phyloP scores from a whole-genome alignment of 2,797 vertebrate genomes.

The Semaprochilodus insignis region DNA sequence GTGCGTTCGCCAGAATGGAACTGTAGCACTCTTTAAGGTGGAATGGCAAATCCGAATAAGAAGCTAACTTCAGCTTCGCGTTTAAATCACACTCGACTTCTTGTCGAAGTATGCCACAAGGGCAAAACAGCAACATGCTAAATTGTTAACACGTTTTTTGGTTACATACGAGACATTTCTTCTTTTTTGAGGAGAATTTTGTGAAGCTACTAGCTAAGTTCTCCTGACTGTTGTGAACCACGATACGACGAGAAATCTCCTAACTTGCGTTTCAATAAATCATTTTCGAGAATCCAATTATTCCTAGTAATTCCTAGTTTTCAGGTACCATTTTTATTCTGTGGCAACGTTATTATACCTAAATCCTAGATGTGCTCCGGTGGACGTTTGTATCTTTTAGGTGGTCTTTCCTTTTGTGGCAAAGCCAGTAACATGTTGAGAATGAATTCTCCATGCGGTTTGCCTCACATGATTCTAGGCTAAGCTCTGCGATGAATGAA shows the following conservation, averaged over 20 bases:
- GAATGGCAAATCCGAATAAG: not conserved
- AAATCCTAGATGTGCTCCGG: not conserved
- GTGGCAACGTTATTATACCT: not conserved
- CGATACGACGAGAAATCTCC: too few species aligned
- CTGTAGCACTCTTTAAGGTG: not conserved
- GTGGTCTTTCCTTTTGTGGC: not conserved
- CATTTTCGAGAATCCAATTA: not conserved
- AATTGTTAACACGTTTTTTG: not conserved
- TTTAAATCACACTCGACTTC: not conserved
- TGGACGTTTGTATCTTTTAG: not conserved
- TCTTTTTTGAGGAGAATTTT: too few species aligned
- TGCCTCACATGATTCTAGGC: constrained; percentile 15
- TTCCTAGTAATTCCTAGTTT: not conserved
- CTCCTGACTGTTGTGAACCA: too few species aligned
- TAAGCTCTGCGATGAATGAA: constrained; percentile 26
- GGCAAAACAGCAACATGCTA: not conserved
- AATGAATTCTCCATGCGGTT: not conserved
- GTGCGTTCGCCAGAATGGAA: not conserved
- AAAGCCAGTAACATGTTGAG: not conserved
- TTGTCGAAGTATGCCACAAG: not conserved
- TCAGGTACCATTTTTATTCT: not conserved
- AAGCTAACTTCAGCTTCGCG: not conserved
- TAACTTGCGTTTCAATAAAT: not conserved
- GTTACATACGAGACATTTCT: not conserved
- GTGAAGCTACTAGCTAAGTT: too few species aligned